Percentiles rank a stretch among this genome's conserved stretches.
These are phyloP conservation scores for Gasteruption jaculator DNA, from an alignment of 2,888 invertebrate species.

Conservation along the genomic window DNA sequence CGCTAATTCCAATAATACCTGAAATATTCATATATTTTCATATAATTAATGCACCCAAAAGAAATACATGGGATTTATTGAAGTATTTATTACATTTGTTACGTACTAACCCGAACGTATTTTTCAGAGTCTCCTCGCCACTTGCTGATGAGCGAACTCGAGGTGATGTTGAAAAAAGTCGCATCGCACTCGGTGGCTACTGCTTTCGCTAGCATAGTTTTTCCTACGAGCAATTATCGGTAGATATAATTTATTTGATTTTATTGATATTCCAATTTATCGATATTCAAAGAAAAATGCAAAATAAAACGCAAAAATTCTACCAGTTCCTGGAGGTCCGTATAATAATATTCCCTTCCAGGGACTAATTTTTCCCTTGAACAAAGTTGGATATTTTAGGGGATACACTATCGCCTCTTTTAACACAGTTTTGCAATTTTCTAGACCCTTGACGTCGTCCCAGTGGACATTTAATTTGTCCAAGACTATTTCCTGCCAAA, in stretches of 20 bases:
- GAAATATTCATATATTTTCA: constrained; percentile 3
- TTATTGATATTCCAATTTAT: background rate
- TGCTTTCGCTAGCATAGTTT: constrained; percentile 86
- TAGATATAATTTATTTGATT: background rate
- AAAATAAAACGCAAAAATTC: background rate
- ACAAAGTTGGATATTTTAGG: constrained; percentile 67
- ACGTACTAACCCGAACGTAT: constrained; percentile 66
- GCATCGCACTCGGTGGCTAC: constrained; percentile 76
- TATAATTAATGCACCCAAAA: background rate
- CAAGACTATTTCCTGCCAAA: constrained; percentile 60
- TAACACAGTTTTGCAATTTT: constrained; percentile 68
- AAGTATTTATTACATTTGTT: constrained; percentile 1
- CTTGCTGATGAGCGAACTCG: constrained; percentile 87
- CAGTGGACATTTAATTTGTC: constrained; percentile 68
- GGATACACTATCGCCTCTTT: constrained; percentile 87
- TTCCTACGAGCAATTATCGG: constrained; percentile 52
- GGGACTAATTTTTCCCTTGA: constrained; percentile 66
- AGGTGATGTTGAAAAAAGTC: constrained; percentile 88
- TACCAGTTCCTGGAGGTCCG: constrained; percentile 75
- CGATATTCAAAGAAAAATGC: background rate
- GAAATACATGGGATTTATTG: too few species aligned
- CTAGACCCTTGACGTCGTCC: constrained; percentile 77
- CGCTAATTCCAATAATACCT: constrained; percentile 86
- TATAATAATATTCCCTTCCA: constrained; percentile 73
- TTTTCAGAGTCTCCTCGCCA: constrained; percentile 97